Evolutionary conservation across 1,140 invertebrate species (phyloP), one percentile per base, ranked within the genome.

Genomic region (Drepana arcuata): DNA sequence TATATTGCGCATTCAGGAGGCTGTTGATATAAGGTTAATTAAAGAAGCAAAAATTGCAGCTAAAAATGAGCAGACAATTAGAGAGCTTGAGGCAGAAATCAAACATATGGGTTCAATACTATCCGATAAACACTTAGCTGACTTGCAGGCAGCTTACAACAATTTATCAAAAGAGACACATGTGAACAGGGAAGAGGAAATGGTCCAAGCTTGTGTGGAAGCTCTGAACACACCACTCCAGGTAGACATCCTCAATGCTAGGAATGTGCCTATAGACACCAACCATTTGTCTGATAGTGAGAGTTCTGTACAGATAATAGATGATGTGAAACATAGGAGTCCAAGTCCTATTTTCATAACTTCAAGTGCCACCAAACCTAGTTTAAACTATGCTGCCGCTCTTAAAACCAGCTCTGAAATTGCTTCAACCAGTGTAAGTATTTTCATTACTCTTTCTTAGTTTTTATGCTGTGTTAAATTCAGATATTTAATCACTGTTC

Each of bases 1-100:
- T 34, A 82, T 77, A 44, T 45, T 73, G 16, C 53, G 54, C 14
- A 83, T 80, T 45, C 83, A 70, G 31, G 64, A 80, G 38, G 74
- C 77, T 12, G 73, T 84, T 10, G 64, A 81, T 48, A 41, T 61
- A 11, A 69, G 70, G 42, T 55, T 84, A 24, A 41, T 61, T 3
- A 63, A 61, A 32, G 81, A 82, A 58, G 81, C 75, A 2, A 64
- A 58, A 40, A 57, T 78, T 34, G 78, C 81, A 10, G 68, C 72
- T 14, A 62, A 67, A 51, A 79, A 74, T 62, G 83, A 84, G 41
- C 50, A 43, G 16, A 66, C 52, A 18, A 72, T 84, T 7, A 60
- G 75, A 37, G 74, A 78, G 30, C 39, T 84, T 10, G 71, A 79
- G 35, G 58, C 66, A 12, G 83, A 84, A 60, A 81, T 84, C 2